These are phyloP conservation scores for Crotalus tigris DNA, from an alignment of 2,113 vertebrate genomes.

Conservation along the genomic window DNA sequence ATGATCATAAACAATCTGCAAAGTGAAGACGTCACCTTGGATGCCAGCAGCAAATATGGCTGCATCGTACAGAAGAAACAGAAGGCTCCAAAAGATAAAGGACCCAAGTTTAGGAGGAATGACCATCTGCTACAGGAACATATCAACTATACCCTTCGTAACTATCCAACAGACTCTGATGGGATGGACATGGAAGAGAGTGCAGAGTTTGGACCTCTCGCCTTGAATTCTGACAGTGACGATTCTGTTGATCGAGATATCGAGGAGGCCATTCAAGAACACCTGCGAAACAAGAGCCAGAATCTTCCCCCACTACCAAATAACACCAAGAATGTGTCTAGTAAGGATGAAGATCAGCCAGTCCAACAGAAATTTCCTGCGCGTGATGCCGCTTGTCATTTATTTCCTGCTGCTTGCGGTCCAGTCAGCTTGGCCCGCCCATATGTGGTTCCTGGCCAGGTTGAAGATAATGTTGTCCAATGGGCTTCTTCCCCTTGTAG, in stretches of 20 bases:
- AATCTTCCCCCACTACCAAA: background rate
- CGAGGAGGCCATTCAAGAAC: slow-evolving; percentile 94
- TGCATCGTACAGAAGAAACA: slow-evolving; percentile 65
- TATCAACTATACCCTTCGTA: slow-evolving; percentile 17
- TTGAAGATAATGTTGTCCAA: slow-evolving; percentile 7
- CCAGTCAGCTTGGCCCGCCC: slow-evolving; percentile 26
- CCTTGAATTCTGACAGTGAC: slow-evolving; percentile 84
- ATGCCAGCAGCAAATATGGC: slow-evolving; percentile 72
- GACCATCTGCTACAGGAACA: background rate
- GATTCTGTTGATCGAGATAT: slow-evolving; percentile 92
- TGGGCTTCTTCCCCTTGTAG: slow-evolving; percentile 73
- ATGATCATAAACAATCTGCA: slow-evolving; percentile 90
- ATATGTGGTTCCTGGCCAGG: slow-evolving; percentile 34
- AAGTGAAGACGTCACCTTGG: slow-evolving; percentile 78
- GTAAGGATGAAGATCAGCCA: background rate
- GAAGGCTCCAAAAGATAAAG: slow-evolving; percentile 48
- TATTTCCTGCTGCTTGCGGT: slow-evolving; percentile 42
- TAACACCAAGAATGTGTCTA: slow-evolving; percentile 21
- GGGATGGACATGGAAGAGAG: slow-evolving; percentile 42
- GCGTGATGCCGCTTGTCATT: background rate
- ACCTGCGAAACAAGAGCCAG: slow-evolving; percentile 83
- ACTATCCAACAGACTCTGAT: slow-evolving; percentile 24
- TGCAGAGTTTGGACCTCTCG: slow-evolving; percentile 38
- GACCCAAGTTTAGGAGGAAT: slow-evolving; percentile 12
- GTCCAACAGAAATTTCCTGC: slow-evolving; percentile 40